Evolutionary conservation across 2,113 vertebrate genomes (phyloP), one percentile per base, ranked within the genome.

Genomic region (Brachyhypopomus gauderio): DNA sequence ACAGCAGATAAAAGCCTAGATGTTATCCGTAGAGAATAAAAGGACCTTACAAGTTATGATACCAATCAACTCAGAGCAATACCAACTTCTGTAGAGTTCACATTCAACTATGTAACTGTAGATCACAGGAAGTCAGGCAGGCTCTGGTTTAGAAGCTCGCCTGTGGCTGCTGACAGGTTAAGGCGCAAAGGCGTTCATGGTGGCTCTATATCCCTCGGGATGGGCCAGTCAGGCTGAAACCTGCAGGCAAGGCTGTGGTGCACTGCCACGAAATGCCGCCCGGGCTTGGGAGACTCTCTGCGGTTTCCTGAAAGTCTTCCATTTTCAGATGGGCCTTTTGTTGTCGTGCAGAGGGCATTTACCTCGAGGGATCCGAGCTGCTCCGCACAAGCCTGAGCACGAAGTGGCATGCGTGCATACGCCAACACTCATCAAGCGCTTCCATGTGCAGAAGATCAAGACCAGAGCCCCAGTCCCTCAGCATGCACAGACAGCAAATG

Each of bases 301-400:
- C 55, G 48, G 34, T 67, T 74, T 75, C 79, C 72, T 66, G 9
- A 3, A 38, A n/a, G 11, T 41, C 20, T 30, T 67, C 23, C 30
- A 12, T 27, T 30, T 30, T 71, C 16, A 3, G 2, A 58, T 75
- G 48, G 38, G n/a, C 12, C 12, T 23, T 69, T 66, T 9, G n/a
- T 7, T 58, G 71, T 22, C 1, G 22, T 45, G 55, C 48, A 34
- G 0, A 72, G 19, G 36, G 14, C 6, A 58, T 77, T 52, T 20
- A 14, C n/a, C 3, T 1, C 6, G 11, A 62, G 25, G 41, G n/a
- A 41, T 27, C n/a, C 48, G 11, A 73, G 22, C 36, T 45, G 41
- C 22, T 12, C 27, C 71, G 30, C 23, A 48, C 71, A 66, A 79
- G 80, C 23, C 34, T 16, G 75, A 82, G 71, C 71, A 69, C 56